phyloP scores from a whole-genome alignment of 2,113 vertebrate genomes.

The Hypanus sabinus region DNA sequence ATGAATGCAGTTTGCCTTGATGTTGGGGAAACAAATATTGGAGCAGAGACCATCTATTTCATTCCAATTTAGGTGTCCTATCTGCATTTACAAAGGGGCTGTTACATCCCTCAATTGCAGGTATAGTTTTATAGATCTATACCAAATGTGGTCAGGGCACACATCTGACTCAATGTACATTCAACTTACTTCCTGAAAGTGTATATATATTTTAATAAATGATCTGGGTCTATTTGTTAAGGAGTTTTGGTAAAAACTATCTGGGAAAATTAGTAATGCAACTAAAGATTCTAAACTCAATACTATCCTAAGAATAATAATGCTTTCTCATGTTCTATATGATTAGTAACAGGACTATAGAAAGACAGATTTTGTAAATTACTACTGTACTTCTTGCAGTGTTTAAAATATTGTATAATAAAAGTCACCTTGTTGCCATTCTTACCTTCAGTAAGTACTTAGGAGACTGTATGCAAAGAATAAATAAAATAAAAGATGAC shows the following conservation, averaged over 20 bases:
- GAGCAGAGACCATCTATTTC: neutral
- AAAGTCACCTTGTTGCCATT: constrained; percentile 34
- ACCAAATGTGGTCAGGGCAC: neutral
- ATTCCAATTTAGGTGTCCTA: neutral
- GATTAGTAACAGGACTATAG: neutral
- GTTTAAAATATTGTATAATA: neutral
- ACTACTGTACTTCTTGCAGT: neutral
- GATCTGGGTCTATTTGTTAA: neutral
- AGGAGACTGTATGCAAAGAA: constrained; percentile 62
- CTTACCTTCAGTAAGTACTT: constrained; percentile 74
- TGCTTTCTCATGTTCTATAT: neutral
- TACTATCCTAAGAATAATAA: neutral
- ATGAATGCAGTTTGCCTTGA: neutral
- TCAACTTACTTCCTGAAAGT: neutral
- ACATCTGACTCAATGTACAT: neutral
- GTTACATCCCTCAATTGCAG: neutral
- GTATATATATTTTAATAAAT: neutral
- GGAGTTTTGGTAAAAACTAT: too few relatives aligned
- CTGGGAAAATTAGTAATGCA: neutral
- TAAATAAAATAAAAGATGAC: constrained; percentile 49
- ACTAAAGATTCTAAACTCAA: neutral
- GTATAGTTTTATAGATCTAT: neutral
- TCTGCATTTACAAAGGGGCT: neutral
- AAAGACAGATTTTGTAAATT: neutral
- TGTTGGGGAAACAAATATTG: neutral